Conservation (phyloP, 1,140 invertebrate genomes). For the Drosophila triauraria region DNA sequence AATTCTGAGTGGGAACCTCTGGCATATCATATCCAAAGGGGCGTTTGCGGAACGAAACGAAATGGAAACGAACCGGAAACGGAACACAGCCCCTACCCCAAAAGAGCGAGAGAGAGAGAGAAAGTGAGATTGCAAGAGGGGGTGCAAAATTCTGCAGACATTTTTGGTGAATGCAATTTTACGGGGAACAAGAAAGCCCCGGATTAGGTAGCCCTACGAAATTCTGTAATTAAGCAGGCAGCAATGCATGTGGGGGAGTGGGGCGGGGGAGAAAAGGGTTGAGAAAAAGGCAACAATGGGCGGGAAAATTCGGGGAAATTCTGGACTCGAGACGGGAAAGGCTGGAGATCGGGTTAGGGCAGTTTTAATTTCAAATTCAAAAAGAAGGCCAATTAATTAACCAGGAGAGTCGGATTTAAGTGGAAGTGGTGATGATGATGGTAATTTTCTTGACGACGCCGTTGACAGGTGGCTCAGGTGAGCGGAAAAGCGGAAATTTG, state of each 20-base stretch:
- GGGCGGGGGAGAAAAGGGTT: conserved; percentile 1
- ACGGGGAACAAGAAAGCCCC: conserved; percentile 6
- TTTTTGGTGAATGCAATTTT: conserved; percentile 41
- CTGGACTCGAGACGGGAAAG: background rate
- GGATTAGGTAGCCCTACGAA: conserved; percentile 40
- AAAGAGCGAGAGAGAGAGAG: conserved; percentile 3
- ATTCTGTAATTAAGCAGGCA: conserved; percentile 66
- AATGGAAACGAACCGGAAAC: conserved; percentile 41
- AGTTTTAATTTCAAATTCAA: conserved; percentile 75
- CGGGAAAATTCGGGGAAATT: background rate
- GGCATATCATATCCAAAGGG: conserved; percentile 44
- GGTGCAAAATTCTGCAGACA: conserved; percentile 22
- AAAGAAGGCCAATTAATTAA: conserved; percentile 80
- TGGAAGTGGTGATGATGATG: conserved; percentile 15
- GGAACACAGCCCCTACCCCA: conserved; percentile 36
- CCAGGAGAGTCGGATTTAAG: conserved; percentile 62
- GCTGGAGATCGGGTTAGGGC: conserved; percentile 25
- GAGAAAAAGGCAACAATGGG: conserved; percentile 10
- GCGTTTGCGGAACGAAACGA: conserved; percentile 55
- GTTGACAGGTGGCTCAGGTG: conserved; percentile 44
- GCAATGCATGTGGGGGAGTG: conserved; percentile 29
- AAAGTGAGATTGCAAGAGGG: background rate
- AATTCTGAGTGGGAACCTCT: conserved; percentile 69
- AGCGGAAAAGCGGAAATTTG: conserved; percentile 8
- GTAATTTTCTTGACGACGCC: conserved; percentile 31